Base-by-base conservation (phyloP, 2,113 vertebrate genomes). In the Xenotilapia flavipinnis region DNA sequence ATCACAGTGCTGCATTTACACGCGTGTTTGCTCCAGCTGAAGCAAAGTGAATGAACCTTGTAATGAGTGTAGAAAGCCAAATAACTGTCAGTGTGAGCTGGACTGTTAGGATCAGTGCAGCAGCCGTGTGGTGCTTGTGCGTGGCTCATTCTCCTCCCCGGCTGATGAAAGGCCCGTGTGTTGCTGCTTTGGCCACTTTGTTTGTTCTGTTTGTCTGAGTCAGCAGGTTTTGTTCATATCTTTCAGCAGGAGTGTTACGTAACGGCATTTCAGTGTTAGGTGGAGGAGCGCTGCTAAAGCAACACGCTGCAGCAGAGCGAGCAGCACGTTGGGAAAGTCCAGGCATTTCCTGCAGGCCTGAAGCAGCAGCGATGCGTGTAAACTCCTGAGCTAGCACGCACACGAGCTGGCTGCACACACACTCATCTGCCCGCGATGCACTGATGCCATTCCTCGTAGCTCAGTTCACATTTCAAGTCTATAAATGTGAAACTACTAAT, bases 331-430 rank as follows among this genome's bases (percentile, higher is more conserved):
- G 7, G 51, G 70, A 12, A 88, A 19, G 80, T 84, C 58, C 75
- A 15, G 85, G 81, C 85, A 79, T 86, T 91, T 87, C 92, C 89
- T 84, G 80, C 54, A 26, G 77, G 68, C 19, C 88, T 58, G 85
- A 84, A 77, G 56, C 75, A 77, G 79, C 68, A 28, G 79, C 21
- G 79, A 85, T 82, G 82, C 23, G 3, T 5, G 31, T 6, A 14
- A 3, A 0, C 65, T 23, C 38, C 21, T 6, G 1, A 42, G 65
- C 38, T 42, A 42, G 13, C 15, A 3, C 23, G 21, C 53, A 14
- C 10, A 58, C 36, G 56, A 68, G 87, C 80, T 85, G 68, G 65
- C 47, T n/a, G 80, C 42, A 17, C 26, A 54, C 77, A 13, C 45
- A 79, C 53, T 75, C 6, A 54, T 36, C 28, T 60, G 58, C 28